phyloP scores from a whole-genome alignment of 2,888 invertebrate species.

The Cerceris ruficornis region DNA sequence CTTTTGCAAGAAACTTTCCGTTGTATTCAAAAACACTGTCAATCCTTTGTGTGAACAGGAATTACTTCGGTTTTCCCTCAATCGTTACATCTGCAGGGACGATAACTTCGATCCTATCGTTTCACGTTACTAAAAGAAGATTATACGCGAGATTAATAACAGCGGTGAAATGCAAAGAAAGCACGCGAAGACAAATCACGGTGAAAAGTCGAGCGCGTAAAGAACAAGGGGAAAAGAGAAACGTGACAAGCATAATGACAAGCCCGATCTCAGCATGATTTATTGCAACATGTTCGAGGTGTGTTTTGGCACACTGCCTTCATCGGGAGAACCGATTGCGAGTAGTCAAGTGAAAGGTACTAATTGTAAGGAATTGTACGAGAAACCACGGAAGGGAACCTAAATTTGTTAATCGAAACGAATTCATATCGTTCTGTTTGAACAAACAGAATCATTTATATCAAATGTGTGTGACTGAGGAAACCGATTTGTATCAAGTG shows the following conservation, averaged over 20 bases:
- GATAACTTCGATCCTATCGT: no score
- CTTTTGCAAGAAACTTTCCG: no score
- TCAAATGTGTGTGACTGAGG: not conserved
- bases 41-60: no score
- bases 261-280: constrained; percentile 9
- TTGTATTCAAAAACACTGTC: no score
- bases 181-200: not conserved
- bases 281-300: constrained; percentile 28
- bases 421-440: not conserved
- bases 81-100: no score
- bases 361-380: constrained; percentile 5
- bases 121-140: no score
- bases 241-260: not conserved
- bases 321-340: constrained; percentile 28
- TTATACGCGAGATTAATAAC: not conserved
- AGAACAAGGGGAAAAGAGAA: not conserved
- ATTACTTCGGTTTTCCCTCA: no score
- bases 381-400: not conserved
- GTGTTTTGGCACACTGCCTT: constrained; percentile 37
- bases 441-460: not conserved
- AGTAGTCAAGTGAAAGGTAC: constrained; percentile 19
- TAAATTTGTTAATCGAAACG: not conserved
- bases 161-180: not conserved
- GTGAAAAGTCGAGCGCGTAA: not conserved
- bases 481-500: no score